Evolutionary conservation across 2,888 invertebrate genomes (phyloP), one percentile per base, ranked within the genome.

Genomic region (Andrena minutula): DNA sequence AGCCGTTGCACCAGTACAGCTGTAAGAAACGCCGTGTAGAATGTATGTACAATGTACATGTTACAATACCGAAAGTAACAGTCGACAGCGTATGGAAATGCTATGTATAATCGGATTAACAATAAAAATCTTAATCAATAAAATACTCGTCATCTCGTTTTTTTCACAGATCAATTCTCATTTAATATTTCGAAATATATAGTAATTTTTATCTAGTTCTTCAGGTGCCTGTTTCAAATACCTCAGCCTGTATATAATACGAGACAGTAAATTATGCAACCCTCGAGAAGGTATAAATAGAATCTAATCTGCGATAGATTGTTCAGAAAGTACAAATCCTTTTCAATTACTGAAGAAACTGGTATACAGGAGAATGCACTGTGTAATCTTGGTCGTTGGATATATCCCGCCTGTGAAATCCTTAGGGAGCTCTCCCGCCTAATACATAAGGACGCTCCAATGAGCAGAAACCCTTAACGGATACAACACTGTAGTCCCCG

Each of bases 391-490:
- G 82, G 85, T 81, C 89, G 87, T 76, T 75, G 85, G 86, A 87
- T 88, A 80, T 87, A 83, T 87, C 85, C 84, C 79, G 82, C 82
- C 84, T 83, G 88, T 65, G 87, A 90, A 87, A 86, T 92, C 93
- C 93, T 91, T 74, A 69, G 93, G 93, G 93, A 92, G 82, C 88
- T 82, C 87, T 90, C 86, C 80, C 83, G 87, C 86, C 86, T 88
- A 80, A 84, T 86, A 86, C 88, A 84, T 87, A 86, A 89, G 87
- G 83, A 90, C 89, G 92, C 89, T 92, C 87, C 91, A 90, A 88
- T 92, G 92, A 92, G 77, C 92, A 91, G 89, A 89, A 87, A 91
- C 91, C 93, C 90, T 91, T 88, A 90, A 90, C 90, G 88, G 89
- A 90, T 89, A 89, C 88, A 83, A 75, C 75, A 82, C 83, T 79